Evolutionary conservation across 2,797 vertebrate species (phyloP).

Genomic region (Poeciliopsis presidionis): DNA sequence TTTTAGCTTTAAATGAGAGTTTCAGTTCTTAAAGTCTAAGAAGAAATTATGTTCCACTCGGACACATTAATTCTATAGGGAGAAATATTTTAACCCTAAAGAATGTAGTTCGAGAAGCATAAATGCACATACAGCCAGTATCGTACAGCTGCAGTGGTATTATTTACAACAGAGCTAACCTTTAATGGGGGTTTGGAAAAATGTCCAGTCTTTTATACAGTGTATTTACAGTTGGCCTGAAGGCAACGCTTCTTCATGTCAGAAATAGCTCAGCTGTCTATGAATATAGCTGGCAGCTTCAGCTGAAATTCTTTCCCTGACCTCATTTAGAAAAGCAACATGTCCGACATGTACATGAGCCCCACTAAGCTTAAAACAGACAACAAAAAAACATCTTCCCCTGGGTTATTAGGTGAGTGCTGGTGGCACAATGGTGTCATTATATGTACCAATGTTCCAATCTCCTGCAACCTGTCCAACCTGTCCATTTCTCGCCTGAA

Average conservation of each 20-base stretch:
- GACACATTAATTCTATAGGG: background rate
- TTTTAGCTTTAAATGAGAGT: constrained; percentile 24
- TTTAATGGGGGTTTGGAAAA: background rate
- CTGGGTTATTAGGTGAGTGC: constrained; percentile 9
- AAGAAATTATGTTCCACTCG: background rate
- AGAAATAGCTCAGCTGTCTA: constrained; percentile 73
- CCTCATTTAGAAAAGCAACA: constrained; percentile 58
- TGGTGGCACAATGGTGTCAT: background rate
- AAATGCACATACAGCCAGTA: background rate
- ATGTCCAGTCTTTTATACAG: constrained; percentile 43
- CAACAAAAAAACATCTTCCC: constrained; percentile 32
- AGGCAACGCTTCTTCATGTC: constrained; percentile 58
- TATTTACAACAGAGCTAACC: constrained; percentile 8
- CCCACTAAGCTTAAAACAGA: constrained; percentile 38
- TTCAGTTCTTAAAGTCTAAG: constrained; percentile 5
- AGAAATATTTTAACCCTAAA: background rate
- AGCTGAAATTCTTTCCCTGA: constrained; percentile 74
- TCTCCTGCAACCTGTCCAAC: background rate
- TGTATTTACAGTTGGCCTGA: constrained; percentile 61
- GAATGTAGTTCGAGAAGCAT: background rate
- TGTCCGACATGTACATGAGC: constrained; percentile 40
- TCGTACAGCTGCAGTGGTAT: background rate
- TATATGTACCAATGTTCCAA: background rate
- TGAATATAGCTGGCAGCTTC: constrained; percentile 76
- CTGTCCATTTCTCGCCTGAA: too few species aligned